Conservation (phyloP, 37 sponge, comb jelly and placozoan species). For the Cladorhizidae sp. region DNA sequence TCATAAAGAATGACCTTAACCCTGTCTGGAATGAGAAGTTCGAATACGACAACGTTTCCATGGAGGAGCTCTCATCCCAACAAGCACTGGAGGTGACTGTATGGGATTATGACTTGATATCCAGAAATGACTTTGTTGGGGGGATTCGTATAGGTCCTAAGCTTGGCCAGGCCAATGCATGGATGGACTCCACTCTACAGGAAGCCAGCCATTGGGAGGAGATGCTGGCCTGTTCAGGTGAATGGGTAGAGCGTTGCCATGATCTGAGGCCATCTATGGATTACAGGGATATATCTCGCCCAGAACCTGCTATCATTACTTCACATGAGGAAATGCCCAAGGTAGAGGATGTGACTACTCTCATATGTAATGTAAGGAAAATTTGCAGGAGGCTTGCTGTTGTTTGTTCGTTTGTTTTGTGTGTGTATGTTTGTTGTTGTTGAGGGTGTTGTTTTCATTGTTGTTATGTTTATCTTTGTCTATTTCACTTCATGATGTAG, state of each 20-base stretch:
- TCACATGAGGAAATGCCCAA: too few species aligned
- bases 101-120: conserved; percentile 38
- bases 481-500: too few species aligned
- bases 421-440: too few species aligned
- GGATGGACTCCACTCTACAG: conserved; percentile 60
- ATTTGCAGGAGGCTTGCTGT: too few species aligned
- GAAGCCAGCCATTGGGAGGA: conserved; percentile 64
- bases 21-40: conserved; percentile 63
- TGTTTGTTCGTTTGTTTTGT: too few species aligned
- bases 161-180: conserved; percentile 17
- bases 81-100: conserved; percentile 61
- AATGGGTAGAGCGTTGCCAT: conserved; percentile 62
- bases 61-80: conserved; percentile 42
- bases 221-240: conserved; percentile 41
- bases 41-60: conserved; percentile 29
- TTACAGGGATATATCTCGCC: too few species aligned
- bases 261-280: conserved; percentile 40
- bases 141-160: conserved; percentile 60
- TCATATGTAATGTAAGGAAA: too few species aligned
- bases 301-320: too few species aligned
- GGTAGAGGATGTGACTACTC: too few species aligned
- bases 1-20: conserved; percentile 47
- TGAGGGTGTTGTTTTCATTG: too few species aligned
- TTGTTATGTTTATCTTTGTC: too few species aligned
- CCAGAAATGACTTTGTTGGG: conserved; percentile 48